Conservation (phyloP, 2,797 vertebrate genomes). For the Schizothorax lantsangensis region DNA sequence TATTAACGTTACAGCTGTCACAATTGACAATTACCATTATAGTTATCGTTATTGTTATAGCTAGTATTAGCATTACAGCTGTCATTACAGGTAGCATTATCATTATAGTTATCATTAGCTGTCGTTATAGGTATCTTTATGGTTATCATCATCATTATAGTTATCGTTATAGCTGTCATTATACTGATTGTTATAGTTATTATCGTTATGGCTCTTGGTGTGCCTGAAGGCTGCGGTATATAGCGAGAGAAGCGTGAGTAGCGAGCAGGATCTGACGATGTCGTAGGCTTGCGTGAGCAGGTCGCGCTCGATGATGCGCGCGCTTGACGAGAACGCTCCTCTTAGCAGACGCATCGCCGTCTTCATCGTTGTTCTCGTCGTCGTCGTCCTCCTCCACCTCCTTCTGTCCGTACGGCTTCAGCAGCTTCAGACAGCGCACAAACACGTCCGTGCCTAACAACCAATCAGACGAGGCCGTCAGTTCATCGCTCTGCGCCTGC, state of each 20-base stretch:
- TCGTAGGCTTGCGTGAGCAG: conserved; percentile 90
- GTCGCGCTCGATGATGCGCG: conserved; percentile 87
- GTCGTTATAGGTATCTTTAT: no score
- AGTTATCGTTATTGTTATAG: neutral
- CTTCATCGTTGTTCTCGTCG: conserved; percentile 83
- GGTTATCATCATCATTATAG: no score
- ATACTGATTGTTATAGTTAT: no score
- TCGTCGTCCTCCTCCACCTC: conserved; percentile 81
- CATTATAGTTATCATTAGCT: no score
- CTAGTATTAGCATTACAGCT: no score
- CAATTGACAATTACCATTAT: no score
- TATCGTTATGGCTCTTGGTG: neutral
- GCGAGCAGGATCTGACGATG: conserved; percentile 73
- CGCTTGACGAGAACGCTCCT: conserved; percentile 74
- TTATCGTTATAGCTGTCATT: no score
- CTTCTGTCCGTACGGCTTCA: conserved; percentile 88
- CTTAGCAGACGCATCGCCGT: conserved; percentile 68
- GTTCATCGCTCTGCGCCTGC: neutral
- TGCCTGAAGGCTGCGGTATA: neutral
- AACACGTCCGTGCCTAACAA: conserved; percentile 84
- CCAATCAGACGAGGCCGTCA: conserved; percentile 25
- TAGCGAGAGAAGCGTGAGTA: neutral
- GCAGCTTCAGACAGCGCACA: conserved; percentile 86
- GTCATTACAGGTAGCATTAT: no score
- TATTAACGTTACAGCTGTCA: no score